Base-by-base conservation (phyloP, 2,888 invertebrate species). In the Cheilosia scutellata region DNA sequence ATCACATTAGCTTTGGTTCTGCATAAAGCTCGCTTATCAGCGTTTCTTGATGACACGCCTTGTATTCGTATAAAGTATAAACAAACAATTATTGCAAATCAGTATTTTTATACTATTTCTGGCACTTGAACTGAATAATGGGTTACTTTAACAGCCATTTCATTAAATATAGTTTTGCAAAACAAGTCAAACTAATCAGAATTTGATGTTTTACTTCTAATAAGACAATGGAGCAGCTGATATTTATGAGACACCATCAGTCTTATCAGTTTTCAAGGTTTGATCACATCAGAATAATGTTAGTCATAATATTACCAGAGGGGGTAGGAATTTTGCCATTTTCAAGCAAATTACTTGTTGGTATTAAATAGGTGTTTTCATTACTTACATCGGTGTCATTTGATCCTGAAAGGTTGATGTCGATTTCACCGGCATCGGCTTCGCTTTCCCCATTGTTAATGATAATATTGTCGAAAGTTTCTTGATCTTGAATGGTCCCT, bases 401-500 rank as follows among this genome's bases (percentile, higher is more conserved):
- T 13, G 77, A 63, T 29, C 77, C 55, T 13, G 77, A 70, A 6
- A 78, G 70, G 40, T 78, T 78, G 2, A 70, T 29, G 27, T 70
- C 70, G 20, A 25, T 37, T 29, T 78, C 77, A 9, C 47, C 70
- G 33, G 31, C 89, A 27, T 88, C 89, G 6, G 57, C 87, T 37
- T 79, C 88, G 13, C 88, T 89, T 89, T 96, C 96, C 88, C 95
- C 96, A 88, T 94, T 94, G 91, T 94, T 95, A 89, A 96, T 95
- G 91, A 96, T 95, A 89, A 96, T 94, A 91, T 95, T 95, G 92
- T 95, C 96, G 92, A 96, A 96, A 63, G 89, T 89, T 70, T 88
- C 89, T 76, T 89, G 90, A 58, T 88, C 88, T 78, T 90, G 89
- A 68, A 88, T 87, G 75, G 88, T 89, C 66, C 89, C 88, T 74